Conservation (phyloP, 2,797 vertebrate species). For the Melopsittacus undulatus region DNA sequence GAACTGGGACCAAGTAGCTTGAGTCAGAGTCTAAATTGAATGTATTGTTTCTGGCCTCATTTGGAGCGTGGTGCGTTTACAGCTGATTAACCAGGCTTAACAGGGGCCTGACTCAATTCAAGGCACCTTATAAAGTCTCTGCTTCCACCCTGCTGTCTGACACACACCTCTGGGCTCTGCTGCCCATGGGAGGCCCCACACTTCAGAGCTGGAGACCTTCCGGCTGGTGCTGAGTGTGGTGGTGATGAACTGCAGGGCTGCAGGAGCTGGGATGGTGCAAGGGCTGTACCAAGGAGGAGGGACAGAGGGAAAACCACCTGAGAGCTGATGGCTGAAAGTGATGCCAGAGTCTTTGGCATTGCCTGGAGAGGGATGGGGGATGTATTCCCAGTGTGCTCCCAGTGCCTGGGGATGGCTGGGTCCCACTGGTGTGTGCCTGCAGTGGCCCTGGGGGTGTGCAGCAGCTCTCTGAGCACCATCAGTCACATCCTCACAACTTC, state of each 20-base stretch:
- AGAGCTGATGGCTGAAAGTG: accelerated
- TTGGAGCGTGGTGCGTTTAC: constrained; percentile 40
- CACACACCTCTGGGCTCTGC: background rate
- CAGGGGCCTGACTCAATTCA: constrained; percentile 35
- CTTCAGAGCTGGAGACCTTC: constrained; percentile 6
- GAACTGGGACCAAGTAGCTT: constrained; percentile 50
- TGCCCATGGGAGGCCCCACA: constrained; percentile 13
- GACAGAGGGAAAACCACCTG: accelerated
- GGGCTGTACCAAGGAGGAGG: background rate
- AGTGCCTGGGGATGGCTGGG: background rate
- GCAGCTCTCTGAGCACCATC: background rate
- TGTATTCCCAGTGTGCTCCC: accelerated
- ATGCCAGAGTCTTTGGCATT: background rate
- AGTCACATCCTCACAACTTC: background rate
- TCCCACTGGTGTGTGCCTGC: background rate
- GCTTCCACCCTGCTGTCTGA: constrained; percentile 58
- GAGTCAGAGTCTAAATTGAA: constrained; percentile 57
- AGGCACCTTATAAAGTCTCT: constrained; percentile 41
- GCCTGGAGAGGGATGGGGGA: background rate
- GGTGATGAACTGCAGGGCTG: background rate
- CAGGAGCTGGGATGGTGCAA: accelerated
- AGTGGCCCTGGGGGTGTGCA: accelerated
- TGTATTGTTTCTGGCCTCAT: constrained; percentile 55
- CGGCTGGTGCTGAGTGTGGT: background rate
- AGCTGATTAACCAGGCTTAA: constrained; percentile 53